These are phyloP conservation scores for Actinostola sp. DNA, from an alignment of 92 coral and sea anemone species.

Conservation along the genomic window DNA sequence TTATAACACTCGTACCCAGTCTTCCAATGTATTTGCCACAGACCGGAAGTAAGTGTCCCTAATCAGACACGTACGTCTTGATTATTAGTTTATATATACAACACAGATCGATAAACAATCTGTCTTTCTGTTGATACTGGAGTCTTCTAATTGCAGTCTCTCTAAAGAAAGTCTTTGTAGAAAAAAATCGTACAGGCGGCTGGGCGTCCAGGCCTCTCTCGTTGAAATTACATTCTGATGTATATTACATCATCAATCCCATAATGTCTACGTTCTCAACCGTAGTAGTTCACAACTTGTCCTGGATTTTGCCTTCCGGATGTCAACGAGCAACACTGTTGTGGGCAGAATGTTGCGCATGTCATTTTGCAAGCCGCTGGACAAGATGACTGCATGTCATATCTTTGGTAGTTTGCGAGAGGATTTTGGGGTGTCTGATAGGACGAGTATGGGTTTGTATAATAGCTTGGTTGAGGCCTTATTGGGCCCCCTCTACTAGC, in stretches of 20 bases:
- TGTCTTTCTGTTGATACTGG: no score
- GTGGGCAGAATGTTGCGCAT: conserved; percentile 32
- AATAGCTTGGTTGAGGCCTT: conserved; percentile 13
- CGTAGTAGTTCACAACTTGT: conserved; percentile 1
- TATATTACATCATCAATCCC: neutral
- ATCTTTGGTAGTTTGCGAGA: conserved; percentile 8
- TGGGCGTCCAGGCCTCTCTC: conserved; percentile 19
- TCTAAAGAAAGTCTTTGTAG: conserved; percentile 2
- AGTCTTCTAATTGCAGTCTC: conserved; percentile 1
- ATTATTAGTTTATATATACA: no score
- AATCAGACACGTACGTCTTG: no score
- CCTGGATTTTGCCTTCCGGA: neutral
- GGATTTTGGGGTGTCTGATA: conserved; percentile 17
- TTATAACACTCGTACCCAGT: no score
- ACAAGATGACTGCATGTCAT: conserved; percentile 9
- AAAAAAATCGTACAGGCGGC: neutral
- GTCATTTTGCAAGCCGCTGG: conserved; percentile 23
- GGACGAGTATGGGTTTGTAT: conserved; percentile 3
- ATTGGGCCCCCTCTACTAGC: neutral
- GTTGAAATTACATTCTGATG: neutral
- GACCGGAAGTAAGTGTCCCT: no score
- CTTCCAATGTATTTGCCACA: no score
- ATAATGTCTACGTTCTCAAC: neutral
- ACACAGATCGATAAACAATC: neutral
- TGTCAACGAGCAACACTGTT: conserved; percentile 19